Conservation (phyloP, 2,888 invertebrate genomes). For the Acanthoscelides obtectus region DNA sequence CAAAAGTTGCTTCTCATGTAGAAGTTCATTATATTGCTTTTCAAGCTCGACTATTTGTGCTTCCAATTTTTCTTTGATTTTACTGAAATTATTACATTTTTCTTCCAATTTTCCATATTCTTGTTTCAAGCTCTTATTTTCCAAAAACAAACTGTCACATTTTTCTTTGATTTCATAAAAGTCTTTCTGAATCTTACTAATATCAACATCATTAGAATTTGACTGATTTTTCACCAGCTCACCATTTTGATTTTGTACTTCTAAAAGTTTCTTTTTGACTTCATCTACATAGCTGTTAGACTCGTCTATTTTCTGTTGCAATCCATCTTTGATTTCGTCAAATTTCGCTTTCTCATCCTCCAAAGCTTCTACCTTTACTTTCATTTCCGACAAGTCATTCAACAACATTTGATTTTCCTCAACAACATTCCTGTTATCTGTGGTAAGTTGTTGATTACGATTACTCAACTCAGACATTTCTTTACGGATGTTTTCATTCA, state of each 20-base stretch:
- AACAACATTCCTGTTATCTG: conserved; percentile 36
- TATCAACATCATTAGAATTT: conserved; percentile 16
- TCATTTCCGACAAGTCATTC: conserved; percentile 34
- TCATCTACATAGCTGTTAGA: conserved; percentile 9
- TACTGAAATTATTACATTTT: conserved; percentile 27
- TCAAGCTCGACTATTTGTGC: conserved; percentile 37
- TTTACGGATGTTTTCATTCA: conserved; percentile 20
- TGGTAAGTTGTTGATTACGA: conserved; percentile 33
- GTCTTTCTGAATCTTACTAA: conserved; percentile 27
- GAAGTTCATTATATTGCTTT: conserved; percentile 37
- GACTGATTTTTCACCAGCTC: conserved; percentile 6
- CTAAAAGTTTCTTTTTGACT: not conserved
- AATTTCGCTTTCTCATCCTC: conserved; percentile 25
- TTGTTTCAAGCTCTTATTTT: conserved; percentile 30
- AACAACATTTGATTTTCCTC: conserved; percentile 38
- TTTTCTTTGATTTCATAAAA: conserved; percentile 31
- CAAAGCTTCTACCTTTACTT: conserved; percentile 32
- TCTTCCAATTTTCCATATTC: conserved; percentile 31
- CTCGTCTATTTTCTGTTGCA: conserved; percentile 8
- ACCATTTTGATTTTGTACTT: conserved; percentile 4
- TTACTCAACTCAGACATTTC: conserved; percentile 35
- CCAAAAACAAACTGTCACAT: conserved; percentile 29
- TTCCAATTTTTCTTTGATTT: conserved; percentile 32
- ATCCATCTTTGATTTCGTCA: conserved; percentile 6
- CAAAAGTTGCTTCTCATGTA: conserved; percentile 41